phyloP scores from a whole-genome alignment of 1,140 invertebrate species.

The Drosophila mojavensis region DNA sequence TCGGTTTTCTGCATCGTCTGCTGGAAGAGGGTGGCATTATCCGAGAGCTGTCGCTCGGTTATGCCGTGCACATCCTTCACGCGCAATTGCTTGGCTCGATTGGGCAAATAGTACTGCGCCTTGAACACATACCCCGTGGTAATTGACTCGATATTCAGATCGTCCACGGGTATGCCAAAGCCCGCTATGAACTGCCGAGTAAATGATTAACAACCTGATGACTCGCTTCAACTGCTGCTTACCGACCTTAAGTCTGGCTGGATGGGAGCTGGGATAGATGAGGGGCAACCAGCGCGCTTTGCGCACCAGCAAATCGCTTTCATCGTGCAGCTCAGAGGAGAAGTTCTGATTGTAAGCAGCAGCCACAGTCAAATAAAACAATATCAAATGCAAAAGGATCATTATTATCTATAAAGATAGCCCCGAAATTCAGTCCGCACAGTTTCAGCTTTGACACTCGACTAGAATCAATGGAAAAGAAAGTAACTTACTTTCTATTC shows the following conservation, averaged over 20 bases:
- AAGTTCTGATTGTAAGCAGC: conserved; percentile 4
- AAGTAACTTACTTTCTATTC: conserved; percentile 49
- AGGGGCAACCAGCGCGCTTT: conserved; percentile 66
- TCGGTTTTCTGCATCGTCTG: conserved; percentile 40
- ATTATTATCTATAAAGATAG: background rate
- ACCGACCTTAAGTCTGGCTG: conserved; percentile 57
- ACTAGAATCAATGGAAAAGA: conserved; percentile 13
- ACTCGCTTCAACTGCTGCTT: background rate
- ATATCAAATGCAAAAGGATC: background rate
- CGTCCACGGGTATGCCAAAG: conserved; percentile 77
- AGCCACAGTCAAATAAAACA: conserved; percentile 1
- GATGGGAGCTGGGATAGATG: conserved; percentile 52
- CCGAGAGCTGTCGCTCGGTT: conserved; percentile 2
- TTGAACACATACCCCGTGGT: conserved; percentile 78
- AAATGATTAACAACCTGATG: background rate
- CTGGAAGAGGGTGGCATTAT: conserved; percentile 61
- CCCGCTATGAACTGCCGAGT: conserved; percentile 67
- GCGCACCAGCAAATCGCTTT: conserved; percentile 54
- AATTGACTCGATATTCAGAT: conserved; percentile 64
- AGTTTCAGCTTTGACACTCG: conserved; percentile 19
- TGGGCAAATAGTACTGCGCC: conserved; percentile 71
- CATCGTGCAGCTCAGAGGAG: conserved; percentile 1
- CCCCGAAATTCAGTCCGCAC: background rate
- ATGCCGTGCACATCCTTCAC: conserved; percentile 50
- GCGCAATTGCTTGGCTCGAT: conserved; percentile 52